Conservation (phyloP, 2,797 vertebrate species). For the Cyclura pinguis region DNA sequence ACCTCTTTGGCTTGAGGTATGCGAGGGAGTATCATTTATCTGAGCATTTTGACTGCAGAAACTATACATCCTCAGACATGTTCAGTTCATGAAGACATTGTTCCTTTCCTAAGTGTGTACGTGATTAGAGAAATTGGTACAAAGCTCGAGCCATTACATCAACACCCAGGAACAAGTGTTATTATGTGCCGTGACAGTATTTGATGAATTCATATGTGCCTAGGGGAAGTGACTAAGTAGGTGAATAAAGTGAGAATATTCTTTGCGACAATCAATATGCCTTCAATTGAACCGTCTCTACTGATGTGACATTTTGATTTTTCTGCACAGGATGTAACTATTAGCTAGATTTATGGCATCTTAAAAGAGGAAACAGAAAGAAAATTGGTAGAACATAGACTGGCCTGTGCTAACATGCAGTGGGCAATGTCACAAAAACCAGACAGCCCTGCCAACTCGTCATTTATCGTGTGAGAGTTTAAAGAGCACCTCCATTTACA, state of each 20-base stretch:
- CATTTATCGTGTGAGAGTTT: background rate
- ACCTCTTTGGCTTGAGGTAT: background rate
- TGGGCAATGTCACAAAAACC: background rate
- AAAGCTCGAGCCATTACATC: slow-evolving; percentile 44
- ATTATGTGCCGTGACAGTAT: slow-evolving; percentile 77
- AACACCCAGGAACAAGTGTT: slow-evolving; percentile 56
- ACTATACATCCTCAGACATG: rapidly evolving
- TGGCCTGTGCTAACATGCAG: background rate
- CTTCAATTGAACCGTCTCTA: slow-evolving; percentile 76
- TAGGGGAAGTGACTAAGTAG: slow-evolving; percentile 79
- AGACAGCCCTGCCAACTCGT: background rate
- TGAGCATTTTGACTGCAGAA: background rate
- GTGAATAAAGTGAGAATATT: slow-evolving; percentile 80
- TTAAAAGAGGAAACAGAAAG: slow-evolving; percentile 8
- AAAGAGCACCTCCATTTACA: background rate
- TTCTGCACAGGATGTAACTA: slow-evolving; percentile 60
- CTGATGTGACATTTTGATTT: slow-evolving; percentile 81
- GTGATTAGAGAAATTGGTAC: slow-evolving; percentile 32
- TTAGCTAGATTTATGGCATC: slow-evolving; percentile 71
- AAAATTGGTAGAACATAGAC: background rate
- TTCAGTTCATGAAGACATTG: background rate
- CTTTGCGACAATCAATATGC: slow-evolving; percentile 81
- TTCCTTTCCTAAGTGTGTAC: slow-evolving; percentile 52
- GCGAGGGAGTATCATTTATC: background rate
- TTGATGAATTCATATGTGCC: slow-evolving; percentile 78